Evolutionary conservation across 2,888 invertebrate genomes (phyloP), one percentile per base, ranked within the genome.

Genomic region (Halictus ligatus): DNA sequence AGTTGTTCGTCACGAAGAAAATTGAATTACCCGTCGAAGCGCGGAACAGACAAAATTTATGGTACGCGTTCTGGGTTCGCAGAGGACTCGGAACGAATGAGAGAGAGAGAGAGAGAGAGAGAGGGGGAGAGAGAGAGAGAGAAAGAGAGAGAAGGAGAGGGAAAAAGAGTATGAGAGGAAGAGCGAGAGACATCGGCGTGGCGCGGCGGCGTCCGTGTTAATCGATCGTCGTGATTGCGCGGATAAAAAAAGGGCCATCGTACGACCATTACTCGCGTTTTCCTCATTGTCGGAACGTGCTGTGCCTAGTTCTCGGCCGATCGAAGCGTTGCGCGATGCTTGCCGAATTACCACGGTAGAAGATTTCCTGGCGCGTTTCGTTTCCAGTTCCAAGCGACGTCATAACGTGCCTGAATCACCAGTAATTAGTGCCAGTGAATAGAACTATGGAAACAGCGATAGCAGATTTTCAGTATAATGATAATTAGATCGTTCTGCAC

Each of bases 1-100:
- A 89, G 89, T 89, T 90, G 90, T 91, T 90, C 91, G 89, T 93
- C 91, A 91, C 86, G 87, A 90, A 90, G 91, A 92, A 93, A 93
- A 92, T 92, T 92, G 92, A 93, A 93, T 93, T 91, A 81, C 85
- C 88, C 87, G 87, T 79, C 83, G 87, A 84, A 83, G 82, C 84
- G 80, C 81, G 86, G 88, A 89, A 87, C 89, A 78, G 88, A 87
- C 81, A 78, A 90, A 92, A 93, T 92, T 92, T 93, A 93, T 93
- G 89, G 92, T 74, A 79, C 88, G 88, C 85, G 71, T 50, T 81
- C 90, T 81, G 78, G 86, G 83, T 85, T 87, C 80, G 78, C 83
- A 21, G 84, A 60, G 79, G 89, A 83, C 84, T 85, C 78, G 21
- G 40, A 40, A 12, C 21, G 69, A 43, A 18, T 8, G 0, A 40